Conservation (phyloP, 2,113 vertebrate species). For the Lamprotornis superbus region DNA sequence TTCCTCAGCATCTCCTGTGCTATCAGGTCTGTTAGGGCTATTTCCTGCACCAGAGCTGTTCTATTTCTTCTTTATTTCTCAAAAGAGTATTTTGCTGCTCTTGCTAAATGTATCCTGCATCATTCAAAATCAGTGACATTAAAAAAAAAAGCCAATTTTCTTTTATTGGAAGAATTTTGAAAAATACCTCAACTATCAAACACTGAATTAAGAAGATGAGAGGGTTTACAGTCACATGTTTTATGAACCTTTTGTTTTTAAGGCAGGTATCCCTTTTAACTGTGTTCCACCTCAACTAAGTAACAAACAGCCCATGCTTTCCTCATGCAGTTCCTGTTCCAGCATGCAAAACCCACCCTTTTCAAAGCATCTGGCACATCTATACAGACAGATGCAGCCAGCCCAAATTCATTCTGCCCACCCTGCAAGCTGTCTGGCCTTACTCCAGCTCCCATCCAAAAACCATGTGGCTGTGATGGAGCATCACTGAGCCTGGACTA, state of each 20-base stretch:
- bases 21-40: not conserved
- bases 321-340: not conserved
- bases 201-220: not conserved
- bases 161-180: not conserved
- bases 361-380: slow-evolving; percentile 4
- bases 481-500: not conserved
- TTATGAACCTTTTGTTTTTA: not conserved
- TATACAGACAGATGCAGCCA: not conserved
- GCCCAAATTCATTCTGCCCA: not conserved
- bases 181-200: not conserved
- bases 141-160: not conserved
- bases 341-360: not conserved
- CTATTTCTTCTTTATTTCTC: not conserved
- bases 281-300: not conserved
- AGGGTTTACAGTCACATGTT: not conserved
- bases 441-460: slow-evolving; percentile 1
- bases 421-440: slow-evolving; percentile 27
- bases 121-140: not conserved
- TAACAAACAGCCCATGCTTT: not conserved
- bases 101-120: not conserved
- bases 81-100: not conserved
- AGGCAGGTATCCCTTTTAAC: not conserved
- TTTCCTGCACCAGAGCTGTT: not conserved
- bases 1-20: not conserved
- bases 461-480: not conserved